Evolutionary conservation across 2,797 vertebrate species (phyloP), one percentile per base, ranked within the genome.

Genomic region (Leucoraja ocellata): DNA sequence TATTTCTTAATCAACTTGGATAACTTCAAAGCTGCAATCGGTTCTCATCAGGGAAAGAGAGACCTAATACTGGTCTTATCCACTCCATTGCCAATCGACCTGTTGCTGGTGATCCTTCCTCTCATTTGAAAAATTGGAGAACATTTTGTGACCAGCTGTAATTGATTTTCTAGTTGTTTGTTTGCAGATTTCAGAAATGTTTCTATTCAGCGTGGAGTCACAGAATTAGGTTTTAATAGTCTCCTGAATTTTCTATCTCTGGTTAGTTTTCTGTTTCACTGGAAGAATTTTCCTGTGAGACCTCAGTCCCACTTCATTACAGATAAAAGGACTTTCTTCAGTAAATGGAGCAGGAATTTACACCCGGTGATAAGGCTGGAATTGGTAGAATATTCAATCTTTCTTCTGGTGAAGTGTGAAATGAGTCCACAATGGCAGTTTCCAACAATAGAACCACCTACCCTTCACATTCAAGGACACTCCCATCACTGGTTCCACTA

Each of bases 201-300:
- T 91, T 74, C 36, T 25, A 39, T 46, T 73, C 39, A 18, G 6
- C 1, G 39, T 74, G 68, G 71, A 28, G 28, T 21, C 5, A 74
- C 23, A 5, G 74, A 74, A 91, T 91, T 91, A 74, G 88, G 71
- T 91, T 91, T 91, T 25, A 91, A 74, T 10, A 10, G 90, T 74
- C 74, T 91, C 0, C 68, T 80, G 32, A 46, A 21, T 74, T 25
- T 23, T 32, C 39, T 73, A 11, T 74, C 61, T 88, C n/a, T 2
- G 28, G 11, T 86, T 63, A 61, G 14, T n/a, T 88, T 88, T 88
- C 32, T 65, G n/a, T 65, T n/a, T 88, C 28, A 23, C 25, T 91
- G 68, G 28, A 46, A 74, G 21, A 91, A 39, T 13, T n/a, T 73
- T 63, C 88, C 18, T 91, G 2, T 0, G 6, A 54, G 68, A 74